phyloP scores from a whole-genome alignment of 2,113 vertebrate species.

The Apeltes quadracus region DNA sequence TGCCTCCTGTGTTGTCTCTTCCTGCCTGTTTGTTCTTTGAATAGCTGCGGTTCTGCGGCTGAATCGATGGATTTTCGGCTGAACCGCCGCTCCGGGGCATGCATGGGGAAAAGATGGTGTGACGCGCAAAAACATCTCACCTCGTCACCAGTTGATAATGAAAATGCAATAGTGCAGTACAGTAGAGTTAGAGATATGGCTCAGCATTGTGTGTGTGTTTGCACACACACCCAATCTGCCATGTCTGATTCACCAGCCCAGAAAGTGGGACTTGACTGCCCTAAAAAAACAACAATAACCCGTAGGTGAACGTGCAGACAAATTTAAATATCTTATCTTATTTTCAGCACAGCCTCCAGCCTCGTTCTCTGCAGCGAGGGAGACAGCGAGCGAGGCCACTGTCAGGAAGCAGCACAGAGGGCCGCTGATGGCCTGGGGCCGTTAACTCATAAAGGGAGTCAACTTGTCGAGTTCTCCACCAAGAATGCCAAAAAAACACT shows the following conservation, averaged over 20 bases:
- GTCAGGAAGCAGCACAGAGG: constrained; percentile 56
- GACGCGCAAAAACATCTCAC: constrained; percentile 18
- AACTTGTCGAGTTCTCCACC: constrained; percentile 65
- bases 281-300: constrained; percentile 48
- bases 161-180: constrained; percentile 2
- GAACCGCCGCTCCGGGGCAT: constrained; percentile 37
- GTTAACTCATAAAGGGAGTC: constrained; percentile 62
- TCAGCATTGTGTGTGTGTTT: background rate
- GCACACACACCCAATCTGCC: background rate
- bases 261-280: constrained; percentile 43
- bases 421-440: constrained; percentile 53
- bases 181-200: background rate
- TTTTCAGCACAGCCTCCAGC: constrained; percentile 66
- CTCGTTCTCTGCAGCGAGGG: constrained; percentile 53
- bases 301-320: constrained; percentile 57
- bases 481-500: constrained; percentile 50
- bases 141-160: background rate
- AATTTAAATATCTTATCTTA: constrained; percentile 75
- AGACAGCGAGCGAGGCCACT: constrained; percentile 42
- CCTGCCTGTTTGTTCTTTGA: constrained; percentile 48
- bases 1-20: constrained; percentile 41
- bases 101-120: constrained; percentile 18
- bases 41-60: constrained; percentile 32
- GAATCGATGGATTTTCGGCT: constrained; percentile 57
- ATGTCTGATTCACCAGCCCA: constrained; percentile 42